Evolutionary conservation across 92 coral and sea anemone genomes (phyloP), one percentile per base, ranked within the genome.

Genomic region (Galaxea fascicularis): DNA sequence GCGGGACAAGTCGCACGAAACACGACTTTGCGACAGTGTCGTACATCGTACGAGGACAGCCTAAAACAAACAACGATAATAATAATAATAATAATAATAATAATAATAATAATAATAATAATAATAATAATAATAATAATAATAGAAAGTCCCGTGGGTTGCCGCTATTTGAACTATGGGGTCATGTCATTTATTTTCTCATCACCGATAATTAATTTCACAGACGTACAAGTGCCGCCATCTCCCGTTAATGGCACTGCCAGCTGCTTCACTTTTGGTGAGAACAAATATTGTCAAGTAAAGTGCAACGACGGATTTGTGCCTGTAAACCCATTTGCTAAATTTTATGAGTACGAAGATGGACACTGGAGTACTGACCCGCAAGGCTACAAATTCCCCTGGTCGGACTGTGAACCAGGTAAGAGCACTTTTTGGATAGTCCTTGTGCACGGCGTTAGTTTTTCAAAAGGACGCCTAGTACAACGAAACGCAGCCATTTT

Each of bases 361-460:
- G 73, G 62, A 5, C 26, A 63, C 0, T 78, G 82, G 73, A 45
- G 3, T 4, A 31, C 49, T 20, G 0, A 0, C 4, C 69, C 80
- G 1, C 0, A 7, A 10, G 16, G 52, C 0, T 17, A 21, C 0
- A 71, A 24, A n/a, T 62, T 77, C 62, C 82, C 82, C 8, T 77
- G 82, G 82, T 9, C 82, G 17, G 72, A 78, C 73, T 63, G 82
- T 46, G 60, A 41, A 0, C 16, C 4, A 3, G 35, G 82, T 78
- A 25, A 63, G 11, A 6, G n/a, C 20, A 12, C 24, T 35, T 8
- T 21, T 15, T 0, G 17, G 3, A 30, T 16, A 26, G 41, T 10
- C 8, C 62, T 20, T 20, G 21, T 16, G 18, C 62, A 4, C 62
- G 22, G 22, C 7, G 7, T 6, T 5, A 2, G 1, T 17, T 16